Conservation (phyloP, 2,888 invertebrate species). For the Deroplatys truncata region DNA sequence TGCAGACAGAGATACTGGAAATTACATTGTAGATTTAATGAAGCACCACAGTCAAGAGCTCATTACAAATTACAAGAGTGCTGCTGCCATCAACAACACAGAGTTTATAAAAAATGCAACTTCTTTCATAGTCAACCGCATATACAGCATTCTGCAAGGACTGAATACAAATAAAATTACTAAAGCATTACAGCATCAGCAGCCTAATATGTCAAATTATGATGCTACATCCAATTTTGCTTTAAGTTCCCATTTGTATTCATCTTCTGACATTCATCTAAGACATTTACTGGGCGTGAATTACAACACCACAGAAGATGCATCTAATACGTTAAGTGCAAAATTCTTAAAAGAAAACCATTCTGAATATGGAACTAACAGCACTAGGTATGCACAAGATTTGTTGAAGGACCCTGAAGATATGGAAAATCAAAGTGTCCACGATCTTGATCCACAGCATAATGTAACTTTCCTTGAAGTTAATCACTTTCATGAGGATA, state of each 20-base stretch:
- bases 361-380: not conserved
- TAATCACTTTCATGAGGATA: not conserved
- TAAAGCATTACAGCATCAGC: not conserved
- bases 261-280: not conserved
- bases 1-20: not conserved
- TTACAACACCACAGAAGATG: not conserved
- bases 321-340: not conserved
- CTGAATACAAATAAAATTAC: not conserved
- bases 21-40: slow-evolving; percentile 3
- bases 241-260: not conserved
- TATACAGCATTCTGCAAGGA: slow-evolving; percentile 8
- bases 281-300: not conserved
- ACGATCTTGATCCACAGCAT: not conserved
- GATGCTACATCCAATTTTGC: not conserved
- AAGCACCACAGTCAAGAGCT: not conserved
- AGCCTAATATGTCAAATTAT: not conserved
- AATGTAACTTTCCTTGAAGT: not conserved
- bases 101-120: not conserved
- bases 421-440: not conserved
- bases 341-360: not conserved
- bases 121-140: slow-evolving; percentile 2
- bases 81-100: not conserved
- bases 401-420: not conserved
- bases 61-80: not conserved
- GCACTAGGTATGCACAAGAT: not conserved